Percentiles rank a stretch among this genome's conserved stretches.
phyloP scores from a whole-genome alignment of 2,113 vertebrate genomes.

The Taurulus bubalis region DNA sequence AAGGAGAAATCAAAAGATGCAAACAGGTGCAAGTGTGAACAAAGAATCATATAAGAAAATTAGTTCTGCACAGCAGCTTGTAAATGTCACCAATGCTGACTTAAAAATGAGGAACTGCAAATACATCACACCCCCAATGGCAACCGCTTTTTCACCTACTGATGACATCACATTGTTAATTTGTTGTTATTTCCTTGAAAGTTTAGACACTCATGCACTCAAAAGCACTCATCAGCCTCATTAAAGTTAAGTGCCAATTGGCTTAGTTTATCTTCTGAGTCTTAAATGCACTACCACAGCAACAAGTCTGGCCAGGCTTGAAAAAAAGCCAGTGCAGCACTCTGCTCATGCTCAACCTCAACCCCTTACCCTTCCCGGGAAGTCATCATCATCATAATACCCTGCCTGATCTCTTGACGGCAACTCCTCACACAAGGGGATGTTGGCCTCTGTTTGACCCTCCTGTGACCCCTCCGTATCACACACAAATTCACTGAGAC shows the following conservation, averaged over 20 bases:
- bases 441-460: conserved; percentile 61
- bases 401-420: conserved; percentile 75
- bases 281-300: conserved; percentile 40
- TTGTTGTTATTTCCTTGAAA: conserved; percentile 7
- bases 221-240: conserved; percentile 25
- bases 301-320: conserved; percentile 36
- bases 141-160: background rate
- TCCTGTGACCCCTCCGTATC: conserved; percentile 66
- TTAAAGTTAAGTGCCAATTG: conserved; percentile 28
- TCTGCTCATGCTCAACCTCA: conserved; percentile 74
- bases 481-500: conserved; percentile 80
- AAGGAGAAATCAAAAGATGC: conserved; percentile 45
- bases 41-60: background rate
- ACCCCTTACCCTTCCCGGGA: conserved; percentile 89
- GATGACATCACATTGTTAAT: background rate
- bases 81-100: background rate
- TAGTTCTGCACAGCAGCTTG: background rate
- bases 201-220: conserved; percentile 49
- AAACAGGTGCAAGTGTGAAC: conserved; percentile 24
- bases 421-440: conserved; percentile 86
- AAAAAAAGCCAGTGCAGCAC: conserved; percentile 44
- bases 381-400: conserved; percentile 82
- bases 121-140: background rate
- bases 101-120: conserved; percentile 1
- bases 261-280: conserved; percentile 20